A percentile compares a stretch with the other conserved stretches of the same genome.
Conservation (phyloP, 2,888 invertebrate species). For the Lasioglossum oenotherae region DNA sequence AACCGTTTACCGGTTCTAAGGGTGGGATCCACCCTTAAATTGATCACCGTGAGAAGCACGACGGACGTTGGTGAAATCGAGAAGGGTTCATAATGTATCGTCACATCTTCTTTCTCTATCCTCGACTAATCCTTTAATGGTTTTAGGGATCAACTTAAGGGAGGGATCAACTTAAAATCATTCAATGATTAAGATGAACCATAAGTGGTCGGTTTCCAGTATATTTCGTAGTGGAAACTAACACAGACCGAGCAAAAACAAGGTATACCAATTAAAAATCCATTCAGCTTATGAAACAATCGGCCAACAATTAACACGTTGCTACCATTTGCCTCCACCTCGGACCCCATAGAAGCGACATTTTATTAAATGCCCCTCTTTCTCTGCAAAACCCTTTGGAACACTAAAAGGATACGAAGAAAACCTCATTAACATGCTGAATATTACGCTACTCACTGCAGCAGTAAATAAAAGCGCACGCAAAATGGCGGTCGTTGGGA, state of each 20-base stretch:
- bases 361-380: not conserved
- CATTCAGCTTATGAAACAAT: not conserved
- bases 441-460: not conserved
- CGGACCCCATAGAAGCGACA: not conserved
- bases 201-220: not conserved
- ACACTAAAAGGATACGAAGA: not conserved
- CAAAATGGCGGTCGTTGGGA: not conserved
- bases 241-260: not conserved
- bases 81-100: not conserved
- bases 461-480: constrained; percentile 1
- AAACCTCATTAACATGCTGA: constrained; percentile 7
- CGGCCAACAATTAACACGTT: not conserved
- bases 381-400: not conserved
- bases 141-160: too few species aligned
- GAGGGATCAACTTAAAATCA: not conserved
- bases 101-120: not conserved
- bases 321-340: not conserved
- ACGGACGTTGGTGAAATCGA: not conserved
- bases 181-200: not conserved
- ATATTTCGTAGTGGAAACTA: not conserved
- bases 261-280: not conserved
- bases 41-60: not conserved
- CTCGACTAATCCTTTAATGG: not conserved
- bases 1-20: not conserved
- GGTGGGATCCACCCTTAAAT: not conserved